Conservation (phyloP, 2,888 invertebrate genomes). For the Idaea aversata region DNA sequence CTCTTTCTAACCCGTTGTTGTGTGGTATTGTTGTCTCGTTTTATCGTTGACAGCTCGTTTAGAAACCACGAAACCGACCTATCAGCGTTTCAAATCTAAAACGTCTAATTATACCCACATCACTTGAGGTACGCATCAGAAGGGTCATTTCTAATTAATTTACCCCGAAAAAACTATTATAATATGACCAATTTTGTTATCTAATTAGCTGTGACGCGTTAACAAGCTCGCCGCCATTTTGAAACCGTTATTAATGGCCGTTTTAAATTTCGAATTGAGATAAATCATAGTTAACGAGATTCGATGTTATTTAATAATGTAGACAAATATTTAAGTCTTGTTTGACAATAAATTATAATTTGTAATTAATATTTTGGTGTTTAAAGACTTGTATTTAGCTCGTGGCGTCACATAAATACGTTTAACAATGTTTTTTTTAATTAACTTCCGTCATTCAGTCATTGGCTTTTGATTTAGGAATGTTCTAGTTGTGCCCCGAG, state of each 20-base stretch:
- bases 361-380: background rate
- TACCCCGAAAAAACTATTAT: conserved; percentile 74
- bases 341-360: conserved; percentile 1
- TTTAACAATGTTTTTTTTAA: background rate
- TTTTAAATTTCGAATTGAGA: conserved; percentile 53
- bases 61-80: conserved; percentile 58
- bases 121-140: conserved; percentile 69
- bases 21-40: conserved; percentile 40
- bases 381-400: background rate
- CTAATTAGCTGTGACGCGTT: conserved; percentile 74
- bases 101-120: conserved; percentile 80
- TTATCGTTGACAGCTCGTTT: conserved; percentile 67
- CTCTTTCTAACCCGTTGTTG: conserved; percentile 41
- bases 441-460: conserved; percentile 1
- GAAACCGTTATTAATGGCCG: conserved; percentile 59
- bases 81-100: conserved; percentile 72
- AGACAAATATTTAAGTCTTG: background rate
- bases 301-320: background rate
- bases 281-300: conserved; percentile 50
- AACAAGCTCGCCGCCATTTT: conserved; percentile 72
- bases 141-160: conserved; percentile 78
- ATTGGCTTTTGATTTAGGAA: background rate
- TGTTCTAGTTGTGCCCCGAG: background rate
- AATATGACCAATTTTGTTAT: conserved; percentile 76
- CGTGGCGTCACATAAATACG: background rate